Conservation (phyloP, 2,888 invertebrate species). For the Hirtodrosophila confusa region DNA sequence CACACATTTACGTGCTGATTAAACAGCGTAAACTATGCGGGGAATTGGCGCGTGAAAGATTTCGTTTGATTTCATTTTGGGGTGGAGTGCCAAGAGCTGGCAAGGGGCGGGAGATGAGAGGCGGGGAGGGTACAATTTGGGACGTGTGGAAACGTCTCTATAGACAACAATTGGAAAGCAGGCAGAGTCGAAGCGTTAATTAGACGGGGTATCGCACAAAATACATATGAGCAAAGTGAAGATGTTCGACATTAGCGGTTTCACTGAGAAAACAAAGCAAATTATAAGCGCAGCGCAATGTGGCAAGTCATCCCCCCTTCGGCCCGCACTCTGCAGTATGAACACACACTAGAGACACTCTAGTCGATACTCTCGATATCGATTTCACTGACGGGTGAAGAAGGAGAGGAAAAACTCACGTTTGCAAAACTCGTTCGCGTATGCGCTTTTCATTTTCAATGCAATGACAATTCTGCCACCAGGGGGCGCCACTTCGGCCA, state of each 20-base stretch:
- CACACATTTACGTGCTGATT: slow-evolving; percentile 70
- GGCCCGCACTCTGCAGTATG: too few species aligned
- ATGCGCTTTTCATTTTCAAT: slow-evolving; percentile 74
- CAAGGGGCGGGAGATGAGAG: not conserved
- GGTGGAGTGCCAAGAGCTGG: slow-evolving; percentile 9
- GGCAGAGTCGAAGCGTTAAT: slow-evolving; percentile 61
- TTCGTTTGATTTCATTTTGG: slow-evolving; percentile 61
- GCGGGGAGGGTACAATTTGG: slow-evolving; percentile 36
- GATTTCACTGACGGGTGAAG: slow-evolving; percentile 60
- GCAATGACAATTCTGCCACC: slow-evolving; percentile 62
- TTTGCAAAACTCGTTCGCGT: slow-evolving; percentile 63
- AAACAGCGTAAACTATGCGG: slow-evolving; percentile 68
- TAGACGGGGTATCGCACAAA: slow-evolving; percentile 50
- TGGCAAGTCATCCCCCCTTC: slow-evolving; percentile 2
- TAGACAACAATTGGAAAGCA: slow-evolving; percentile 70
- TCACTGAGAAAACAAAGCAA: slow-evolving; percentile 64
- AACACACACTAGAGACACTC: slow-evolving; percentile 23
- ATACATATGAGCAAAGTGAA: slow-evolving; percentile 61
- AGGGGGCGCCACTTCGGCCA: slow-evolving; percentile 49
- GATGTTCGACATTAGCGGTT: slow-evolving; percentile 56
- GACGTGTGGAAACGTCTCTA: slow-evolving; percentile 38
- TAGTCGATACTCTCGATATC: slow-evolving; percentile 62
- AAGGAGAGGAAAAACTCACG: slow-evolving; percentile 37
- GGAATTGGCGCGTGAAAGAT: slow-evolving; percentile 80
- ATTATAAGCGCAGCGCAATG: slow-evolving; percentile 55